Conservation (phyloP, 2,888 invertebrate species). For the Drosophila macrospina region DNA sequence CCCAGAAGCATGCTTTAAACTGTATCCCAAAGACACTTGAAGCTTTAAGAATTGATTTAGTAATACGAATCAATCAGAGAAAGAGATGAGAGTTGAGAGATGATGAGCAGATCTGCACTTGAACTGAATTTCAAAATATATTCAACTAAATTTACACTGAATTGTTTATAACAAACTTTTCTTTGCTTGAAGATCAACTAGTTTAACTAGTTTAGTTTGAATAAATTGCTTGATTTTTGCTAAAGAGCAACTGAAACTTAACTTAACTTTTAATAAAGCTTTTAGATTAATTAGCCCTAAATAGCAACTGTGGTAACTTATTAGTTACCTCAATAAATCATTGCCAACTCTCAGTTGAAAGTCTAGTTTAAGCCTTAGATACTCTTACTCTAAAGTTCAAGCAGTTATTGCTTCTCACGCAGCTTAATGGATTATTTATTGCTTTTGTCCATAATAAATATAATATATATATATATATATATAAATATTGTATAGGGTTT, state of each 20-base stretch:
- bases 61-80: no score
- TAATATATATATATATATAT: background rate
- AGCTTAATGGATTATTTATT: conserved; percentile 13
- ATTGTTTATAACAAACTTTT: no score
- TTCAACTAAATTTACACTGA: no score
- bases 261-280: background rate
- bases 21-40: background rate
- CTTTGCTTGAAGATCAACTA: no score
- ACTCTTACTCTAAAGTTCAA: background rate
- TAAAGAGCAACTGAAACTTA: no score
- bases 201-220: no score
- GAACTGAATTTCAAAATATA: no score
- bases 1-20: conserved; percentile 21
- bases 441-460: conserved; percentile 2
- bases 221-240: no score
- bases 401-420: conserved; percentile 12
- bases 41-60: background rate
- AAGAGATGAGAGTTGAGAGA: no score
- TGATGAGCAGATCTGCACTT: no score
- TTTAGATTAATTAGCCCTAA: no score
- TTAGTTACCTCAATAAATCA: background rate
- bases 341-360: background rate
- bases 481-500: background rate
- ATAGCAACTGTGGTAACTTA: no score
- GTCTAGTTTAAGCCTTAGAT: background rate